Percentiles rank a stretch among this genome's conserved stretches.
Evolutionary conservation across 2,888 invertebrate species (phyloP).

Genomic region (Lasioglossum lativentre): DNA sequence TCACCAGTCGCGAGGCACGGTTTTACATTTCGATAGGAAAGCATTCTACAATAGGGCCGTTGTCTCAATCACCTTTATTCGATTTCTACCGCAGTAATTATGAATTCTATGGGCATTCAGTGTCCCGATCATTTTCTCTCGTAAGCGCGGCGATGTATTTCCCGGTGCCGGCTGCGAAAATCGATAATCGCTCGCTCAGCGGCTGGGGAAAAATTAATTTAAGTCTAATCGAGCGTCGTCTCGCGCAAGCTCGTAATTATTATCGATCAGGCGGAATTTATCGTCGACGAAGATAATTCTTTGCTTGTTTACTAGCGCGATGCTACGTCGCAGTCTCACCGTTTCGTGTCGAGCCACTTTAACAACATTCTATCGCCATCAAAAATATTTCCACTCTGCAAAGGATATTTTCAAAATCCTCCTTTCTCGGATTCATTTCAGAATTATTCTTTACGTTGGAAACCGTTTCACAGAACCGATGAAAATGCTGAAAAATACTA

Average conservation of each 20-base stretch:
- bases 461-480: neutral
- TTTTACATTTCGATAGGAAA: slow-evolving; percentile 27
- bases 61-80: slow-evolving; percentile 23
- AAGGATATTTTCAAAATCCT: neutral
- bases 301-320: neutral
- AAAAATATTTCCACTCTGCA: no score
- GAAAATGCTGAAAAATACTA: neutral
- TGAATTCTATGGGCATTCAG: slow-evolving; percentile 9
- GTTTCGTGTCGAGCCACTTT: no score
- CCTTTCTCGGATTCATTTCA: neutral
- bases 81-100: slow-evolving; percentile 47
- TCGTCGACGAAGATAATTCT: neutral
- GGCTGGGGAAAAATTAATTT: slow-evolving; percentile 7
- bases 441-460: neutral
- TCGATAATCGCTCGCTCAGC: slow-evolving; percentile 27
- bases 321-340: neutral
- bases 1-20: neutral
- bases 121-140: slow-evolving; percentile 28
- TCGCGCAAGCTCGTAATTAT: neutral
- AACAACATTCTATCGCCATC: no score
- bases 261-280: neutral
- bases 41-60: slow-evolving; percentile 20
- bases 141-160: slow-evolving; percentile 4
- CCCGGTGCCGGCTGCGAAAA: slow-evolving; percentile 9
- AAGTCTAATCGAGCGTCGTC: slow-evolving; percentile 16